Evolutionary conservation across 2,888 invertebrate species (phyloP).

Genomic region (Notocelia uddmanniana): DNA sequence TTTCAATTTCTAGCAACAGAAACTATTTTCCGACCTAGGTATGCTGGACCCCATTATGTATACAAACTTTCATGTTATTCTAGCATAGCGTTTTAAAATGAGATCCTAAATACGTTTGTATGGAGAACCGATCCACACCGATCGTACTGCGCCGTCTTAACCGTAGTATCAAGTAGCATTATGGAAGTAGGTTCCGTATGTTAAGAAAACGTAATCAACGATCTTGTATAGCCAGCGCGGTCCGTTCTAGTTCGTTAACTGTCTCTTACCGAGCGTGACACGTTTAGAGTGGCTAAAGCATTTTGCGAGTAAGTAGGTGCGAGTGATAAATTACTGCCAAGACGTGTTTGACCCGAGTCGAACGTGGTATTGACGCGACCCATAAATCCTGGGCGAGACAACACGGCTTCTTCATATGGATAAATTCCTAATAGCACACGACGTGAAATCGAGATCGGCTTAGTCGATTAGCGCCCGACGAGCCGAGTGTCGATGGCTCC

Average conservation of each 20-base stretch:
- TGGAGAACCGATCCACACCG: too few species aligned
- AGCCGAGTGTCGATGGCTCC: conserved; percentile 23
- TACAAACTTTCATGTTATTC: too few species aligned
- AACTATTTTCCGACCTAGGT: too few species aligned
- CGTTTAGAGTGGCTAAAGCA: conserved; percentile 41
- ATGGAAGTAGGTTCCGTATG: conserved; percentile 11
- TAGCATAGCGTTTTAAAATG: too few species aligned
- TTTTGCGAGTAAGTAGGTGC: conserved; percentile 36
- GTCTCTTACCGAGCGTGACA: conserved; percentile 40
- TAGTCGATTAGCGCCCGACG: conserved; percentile 33
- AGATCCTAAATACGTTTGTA: too few species aligned
- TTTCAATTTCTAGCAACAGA: too few species aligned
- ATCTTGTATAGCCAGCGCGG: conserved; percentile 20
- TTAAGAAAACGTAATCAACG: conserved; percentile 33
- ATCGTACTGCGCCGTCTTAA: too few species aligned
- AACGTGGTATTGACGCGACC: conserved; percentile 41
- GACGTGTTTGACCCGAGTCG: conserved; percentile 39
- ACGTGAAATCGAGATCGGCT: conserved; percentile 26
- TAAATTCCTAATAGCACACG: conserved; percentile 24
- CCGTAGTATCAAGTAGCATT: neutral
- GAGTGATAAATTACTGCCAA: conserved; percentile 42
- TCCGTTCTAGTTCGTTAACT: conserved; percentile 38
- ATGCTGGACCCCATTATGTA: too few species aligned
- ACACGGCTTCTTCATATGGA: conserved; percentile 38
- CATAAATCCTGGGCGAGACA: conserved; percentile 41